Conservation (phyloP, 2,797 vertebrate genomes). For the Neosilurus mollespiculum region DNA sequence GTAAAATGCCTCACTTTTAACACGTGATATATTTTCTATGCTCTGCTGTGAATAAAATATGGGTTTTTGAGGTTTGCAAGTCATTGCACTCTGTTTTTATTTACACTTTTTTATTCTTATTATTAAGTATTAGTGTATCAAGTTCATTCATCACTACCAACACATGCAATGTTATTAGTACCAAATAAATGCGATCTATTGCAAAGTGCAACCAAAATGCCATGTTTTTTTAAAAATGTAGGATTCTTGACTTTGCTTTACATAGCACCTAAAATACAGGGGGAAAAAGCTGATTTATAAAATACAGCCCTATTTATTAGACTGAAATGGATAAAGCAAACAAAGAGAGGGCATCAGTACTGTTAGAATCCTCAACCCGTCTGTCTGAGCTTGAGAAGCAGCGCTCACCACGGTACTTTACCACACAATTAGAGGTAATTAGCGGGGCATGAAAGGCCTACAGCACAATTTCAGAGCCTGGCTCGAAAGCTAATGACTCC, state of each 20-base stretch:
- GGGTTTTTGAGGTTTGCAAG: too few species aligned
- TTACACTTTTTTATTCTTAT: too few species aligned
- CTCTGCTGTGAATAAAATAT: too few species aligned
- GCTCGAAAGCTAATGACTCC: constrained; percentile 49
- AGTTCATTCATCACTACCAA: too few species aligned
- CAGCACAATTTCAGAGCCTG: constrained; percentile 46
- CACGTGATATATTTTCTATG: too few species aligned
- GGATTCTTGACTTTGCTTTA: background rate
- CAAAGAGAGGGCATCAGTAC: constrained; percentile 7
- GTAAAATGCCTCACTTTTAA: too few species aligned
- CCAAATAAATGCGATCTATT: background rate
- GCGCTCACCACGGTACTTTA: constrained; percentile 29
- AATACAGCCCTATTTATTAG: background rate
- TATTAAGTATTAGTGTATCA: too few species aligned
- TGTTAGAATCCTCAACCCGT: constrained; percentile 3
- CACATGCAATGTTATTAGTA: too few species aligned
- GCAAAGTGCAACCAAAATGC: background rate
- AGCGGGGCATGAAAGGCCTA: constrained; percentile 50
- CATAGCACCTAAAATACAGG: background rate
- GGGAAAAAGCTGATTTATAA: background rate
- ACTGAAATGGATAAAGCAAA: background rate
- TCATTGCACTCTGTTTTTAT: too few species aligned
- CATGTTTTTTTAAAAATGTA: too few species aligned
- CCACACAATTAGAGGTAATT: constrained; percentile 55
- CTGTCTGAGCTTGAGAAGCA: constrained; percentile 25